phyloP scores from a whole-genome alignment of 2,113 vertebrate species.

The Apus apus region DNA sequence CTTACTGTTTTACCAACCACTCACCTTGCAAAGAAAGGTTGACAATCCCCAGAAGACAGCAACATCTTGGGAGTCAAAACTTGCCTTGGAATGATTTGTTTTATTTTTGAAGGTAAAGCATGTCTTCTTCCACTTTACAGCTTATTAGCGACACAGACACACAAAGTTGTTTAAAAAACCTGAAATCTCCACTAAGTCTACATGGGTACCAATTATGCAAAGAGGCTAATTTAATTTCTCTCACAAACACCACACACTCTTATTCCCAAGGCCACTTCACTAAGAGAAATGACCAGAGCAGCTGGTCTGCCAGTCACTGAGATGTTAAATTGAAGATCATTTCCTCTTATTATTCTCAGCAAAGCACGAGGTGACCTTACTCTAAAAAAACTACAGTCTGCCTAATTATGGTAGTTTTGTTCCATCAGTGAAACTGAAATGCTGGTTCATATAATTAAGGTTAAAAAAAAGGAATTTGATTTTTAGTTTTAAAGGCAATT shows the following conservation, averaged over 20 bases:
- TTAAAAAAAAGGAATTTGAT: slow-evolving; percentile 27
- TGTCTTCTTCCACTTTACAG: neutral
- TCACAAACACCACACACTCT: neutral
- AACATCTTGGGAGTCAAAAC: neutral
- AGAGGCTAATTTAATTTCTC: slow-evolving; percentile 31
- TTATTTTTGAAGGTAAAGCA: neutral
- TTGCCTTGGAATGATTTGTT: neutral
- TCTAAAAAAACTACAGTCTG: slow-evolving; percentile 38
- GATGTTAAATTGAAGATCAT: slow-evolving; percentile 70
- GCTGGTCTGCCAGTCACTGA: slow-evolving; percentile 40
- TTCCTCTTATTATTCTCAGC: slow-evolving; percentile 67
- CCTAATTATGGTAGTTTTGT: slow-evolving; percentile 63
- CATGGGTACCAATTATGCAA: neutral
- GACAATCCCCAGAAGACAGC: neutral
- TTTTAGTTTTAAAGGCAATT: slow-evolving; percentile 46
- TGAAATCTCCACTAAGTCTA: neutral
- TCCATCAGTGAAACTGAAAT: slow-evolving; percentile 49
- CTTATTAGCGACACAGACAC: neutral
- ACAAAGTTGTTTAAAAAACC: neutral
- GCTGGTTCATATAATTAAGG: slow-evolving; percentile 17
- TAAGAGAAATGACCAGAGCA: slow-evolving; percentile 57
- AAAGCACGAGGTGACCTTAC: slow-evolving; percentile 62
- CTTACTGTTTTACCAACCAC: neutral
- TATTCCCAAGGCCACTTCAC: slow-evolving; percentile 36
- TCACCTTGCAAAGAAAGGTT: neutral